Base-by-base conservation (phyloP, 2,113 vertebrate genomes). In the Oryzias javanicus region DNA sequence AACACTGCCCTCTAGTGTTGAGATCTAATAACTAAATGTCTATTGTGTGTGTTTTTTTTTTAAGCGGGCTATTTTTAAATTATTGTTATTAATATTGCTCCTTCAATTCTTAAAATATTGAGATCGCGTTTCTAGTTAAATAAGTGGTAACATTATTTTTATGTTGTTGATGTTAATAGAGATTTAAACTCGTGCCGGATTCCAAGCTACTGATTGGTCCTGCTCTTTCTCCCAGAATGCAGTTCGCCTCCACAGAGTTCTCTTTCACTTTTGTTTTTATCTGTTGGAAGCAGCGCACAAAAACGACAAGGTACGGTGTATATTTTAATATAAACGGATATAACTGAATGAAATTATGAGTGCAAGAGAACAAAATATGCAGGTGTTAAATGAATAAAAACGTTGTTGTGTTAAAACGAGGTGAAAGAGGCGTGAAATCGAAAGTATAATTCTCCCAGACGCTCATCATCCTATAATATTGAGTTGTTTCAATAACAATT, bases 221-320 rank as follows among this genome's bases (percentile, higher is more conserved):
- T 22, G 15, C 24, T 16, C 1, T 10, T 12, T 60, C 18, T 76
- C 81, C 81, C 84, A 60, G 51, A 64, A 85, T 83, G 80, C 82
- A 85, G 6, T 45, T 53, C 52, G 17, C 3, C 1, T 29, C 13
- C 1, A 27, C 1, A 7, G 3, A 50, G 79, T 87, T 85, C 84
- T 78, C 76, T 87, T 89, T 88, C 85, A 66, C 25, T 76, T 17
- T 56, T 55, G 44, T 14, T 8, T 4, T 19, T 27, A 16, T 4
- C 15, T 22, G 14, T 1, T 18, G 27, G 14, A 16, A 18, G 0
- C 44, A 16, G 16, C 5, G 17, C 0, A 42, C 45, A 14, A 40
- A n/a, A 16, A 46, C 42, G 4, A 51, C 42, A 15, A 40, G 50
- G 83, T 83, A 67, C 75, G 49, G 13, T 6, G 3, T 44, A 1